These are phyloP conservation scores for Carapus acus DNA, from an alignment of 2,797 vertebrate genomes.

Conservation along the genomic window DNA sequence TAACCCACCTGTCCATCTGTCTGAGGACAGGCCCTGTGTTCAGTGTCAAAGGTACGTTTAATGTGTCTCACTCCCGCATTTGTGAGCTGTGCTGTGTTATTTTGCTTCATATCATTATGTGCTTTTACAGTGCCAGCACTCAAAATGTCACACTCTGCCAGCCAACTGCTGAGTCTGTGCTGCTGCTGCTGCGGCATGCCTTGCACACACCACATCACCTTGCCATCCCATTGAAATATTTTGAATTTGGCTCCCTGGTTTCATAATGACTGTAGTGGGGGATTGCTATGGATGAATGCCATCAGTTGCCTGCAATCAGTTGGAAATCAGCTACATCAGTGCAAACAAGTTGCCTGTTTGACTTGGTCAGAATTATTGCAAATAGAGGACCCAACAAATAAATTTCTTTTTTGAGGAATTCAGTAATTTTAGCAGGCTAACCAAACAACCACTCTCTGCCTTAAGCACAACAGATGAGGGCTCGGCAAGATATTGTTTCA, in stretches of 20 bases:
- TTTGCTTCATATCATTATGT: conserved; percentile 48
- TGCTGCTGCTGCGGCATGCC: conserved; percentile 16
- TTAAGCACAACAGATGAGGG: conserved; percentile 25
- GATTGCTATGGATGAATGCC: too few species aligned
- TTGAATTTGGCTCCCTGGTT: too few species aligned
- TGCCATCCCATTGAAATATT: too few species aligned
- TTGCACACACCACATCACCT: background rate
- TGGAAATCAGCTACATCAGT: too few species aligned
- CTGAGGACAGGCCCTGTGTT: conserved; percentile 56
- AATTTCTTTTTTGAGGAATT: too few species aligned
- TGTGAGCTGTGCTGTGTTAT: conserved; percentile 50
- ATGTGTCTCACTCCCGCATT: conserved; percentile 57
- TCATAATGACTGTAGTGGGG: too few species aligned
- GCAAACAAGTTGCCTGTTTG: too few species aligned
- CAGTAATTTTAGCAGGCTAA: conserved; percentile 1
- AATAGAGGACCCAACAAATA: too few species aligned
- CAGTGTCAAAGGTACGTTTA: conserved; percentile 69
- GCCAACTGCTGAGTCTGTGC: conserved; percentile 37
- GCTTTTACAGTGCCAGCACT: conserved; percentile 44
- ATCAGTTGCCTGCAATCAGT: too few species aligned
- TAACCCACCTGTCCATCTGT: conserved; percentile 60
- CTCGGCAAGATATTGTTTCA: conserved; percentile 34
- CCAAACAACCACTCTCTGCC: conserved; percentile 12
- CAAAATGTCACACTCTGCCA: conserved; percentile 60
- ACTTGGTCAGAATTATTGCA: too few species aligned